phyloP scores from a whole-genome alignment of 1,140 invertebrate species.

The Aphelinus certus region DNA sequence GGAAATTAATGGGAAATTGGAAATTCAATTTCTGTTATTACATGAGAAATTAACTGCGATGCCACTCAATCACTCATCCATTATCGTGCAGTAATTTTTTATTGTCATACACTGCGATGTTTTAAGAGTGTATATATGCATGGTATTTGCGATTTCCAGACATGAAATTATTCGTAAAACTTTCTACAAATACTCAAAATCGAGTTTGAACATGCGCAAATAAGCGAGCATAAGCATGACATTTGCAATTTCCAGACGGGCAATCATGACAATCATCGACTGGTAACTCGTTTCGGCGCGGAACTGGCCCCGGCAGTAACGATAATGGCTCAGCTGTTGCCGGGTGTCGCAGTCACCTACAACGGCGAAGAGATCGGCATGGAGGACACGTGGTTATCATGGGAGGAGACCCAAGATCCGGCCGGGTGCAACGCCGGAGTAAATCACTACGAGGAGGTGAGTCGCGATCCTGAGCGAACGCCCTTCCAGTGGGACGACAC shows the following conservation, averaged over 20 bases:
- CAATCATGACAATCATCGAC: conserved; percentile 72
- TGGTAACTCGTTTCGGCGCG: conserved; percentile 71
- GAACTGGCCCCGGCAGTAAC: conserved; percentile 74
- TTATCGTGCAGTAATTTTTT: too few relatives aligned
- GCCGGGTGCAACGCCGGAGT: conserved; percentile 69
- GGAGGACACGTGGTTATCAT: conserved; percentile 69
- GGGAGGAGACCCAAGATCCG: conserved; percentile 69
- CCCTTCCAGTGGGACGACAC: conserved; percentile 80
- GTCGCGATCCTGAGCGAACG: conserved; percentile 75
- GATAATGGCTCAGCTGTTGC: conserved; percentile 76
- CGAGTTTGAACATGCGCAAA: too few relatives aligned
- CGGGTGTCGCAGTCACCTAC: conserved; percentile 80
- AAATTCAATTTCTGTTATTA: too few relatives aligned
- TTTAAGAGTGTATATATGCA: too few relatives aligned
- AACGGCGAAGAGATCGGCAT: conserved; percentile 82
- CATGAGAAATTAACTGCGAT: too few relatives aligned
- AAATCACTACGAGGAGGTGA: conserved; percentile 63
- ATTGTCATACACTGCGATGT: too few relatives aligned
- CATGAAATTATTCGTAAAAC: conserved; percentile 68
- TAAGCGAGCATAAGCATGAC: too few relatives aligned
- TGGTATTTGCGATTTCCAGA: conserved; percentile 55
- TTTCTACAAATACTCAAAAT: too few relatives aligned
- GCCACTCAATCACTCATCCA: too few relatives aligned
- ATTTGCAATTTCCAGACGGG: conserved; percentile 65
- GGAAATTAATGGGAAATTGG: too few relatives aligned